Evolutionary conservation across 2,797 vertebrate genomes (phyloP), one percentile per base, ranked within the genome.

Genomic region (Choloepus didactylus): DNA sequence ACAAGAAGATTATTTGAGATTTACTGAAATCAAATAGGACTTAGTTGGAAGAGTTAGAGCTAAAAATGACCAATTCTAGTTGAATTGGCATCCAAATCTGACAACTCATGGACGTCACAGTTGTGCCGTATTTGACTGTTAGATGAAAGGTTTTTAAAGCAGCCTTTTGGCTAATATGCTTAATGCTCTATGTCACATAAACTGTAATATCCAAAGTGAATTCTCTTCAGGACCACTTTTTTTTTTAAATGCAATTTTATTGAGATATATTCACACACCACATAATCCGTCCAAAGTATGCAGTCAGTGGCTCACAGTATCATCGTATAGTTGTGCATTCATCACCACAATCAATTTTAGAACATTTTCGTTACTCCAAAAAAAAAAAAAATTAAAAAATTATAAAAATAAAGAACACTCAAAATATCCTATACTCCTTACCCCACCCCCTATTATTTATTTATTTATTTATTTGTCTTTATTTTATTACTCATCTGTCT

Each of bases 21-120:
- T 95, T 91, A 89, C n/a, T 87, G 46, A 94, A 93, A 82, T 80
- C 64, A 75, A 94, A 62, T 64, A 91, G 73, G 25, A 56, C n/a
- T 95, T 95, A 86, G 51, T 46, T 54, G 49, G 66, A 91, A 66
- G 70, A 86, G 6, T 27, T 1, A 60, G 64, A 69, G 4, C n/a
- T 79, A 83, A 80, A 95, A 7, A 87, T 9, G 75, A 59, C 11
- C 91, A 3, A 10, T 91, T 89, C 59, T 64, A 54, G 49, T 1
- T 86, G 38, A 89, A 69, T 51, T 82, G 79, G 92, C 10, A 86
- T 23, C n/a, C 72, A 84, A 70, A 93, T 76, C 49, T 59, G 59
- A 41, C 35, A 76, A 59, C 14, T 64, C 60, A 87, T 2, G 81
- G 16, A 76, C 25, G 62, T 64, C 54, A 81, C 76, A 41, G 35